Percentiles rank a stretch among this genome's conserved stretches.
These are phyloP conservation scores for Palaemon carinicauda DNA, from an alignment of 1,140 invertebrate species.

Conservation along the genomic window DNA sequence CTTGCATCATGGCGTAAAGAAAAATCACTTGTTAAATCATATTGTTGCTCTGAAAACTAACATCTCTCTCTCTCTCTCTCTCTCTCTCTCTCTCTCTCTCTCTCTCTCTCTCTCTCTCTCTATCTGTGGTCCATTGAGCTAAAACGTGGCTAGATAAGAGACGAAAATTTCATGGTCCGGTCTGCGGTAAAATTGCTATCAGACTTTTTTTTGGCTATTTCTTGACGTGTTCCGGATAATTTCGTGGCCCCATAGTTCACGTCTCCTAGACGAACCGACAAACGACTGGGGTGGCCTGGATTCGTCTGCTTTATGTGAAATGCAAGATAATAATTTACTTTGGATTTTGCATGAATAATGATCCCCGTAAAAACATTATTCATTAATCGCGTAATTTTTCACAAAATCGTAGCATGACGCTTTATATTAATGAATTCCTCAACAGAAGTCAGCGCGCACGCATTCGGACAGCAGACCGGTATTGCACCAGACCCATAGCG, in stretches of 20 bases:
- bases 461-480: constrained; percentile 35
- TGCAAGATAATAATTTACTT: no score
- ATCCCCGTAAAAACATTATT: neutral
- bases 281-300: neutral
- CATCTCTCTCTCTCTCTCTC: no score
- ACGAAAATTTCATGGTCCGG: constrained; percentile 32
- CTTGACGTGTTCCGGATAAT: constrained; percentile 23
- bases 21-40: no score
- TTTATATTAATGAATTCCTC: neutral
- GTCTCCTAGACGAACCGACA: neutral
- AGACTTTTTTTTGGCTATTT: neutral
- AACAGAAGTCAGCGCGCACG: constrained; percentile 10
- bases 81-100: neutral
- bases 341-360: neutral
- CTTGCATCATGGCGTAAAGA: no score
- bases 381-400: neutral
- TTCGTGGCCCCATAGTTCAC: constrained; percentile 41
- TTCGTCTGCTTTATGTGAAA: no score
- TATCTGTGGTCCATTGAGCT: neutral
- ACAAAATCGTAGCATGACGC: no score
- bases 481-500: constrained; percentile 51
- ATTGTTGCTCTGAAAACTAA: no score
- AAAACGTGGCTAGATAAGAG: constrained; percentile 1
- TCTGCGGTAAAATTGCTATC: constrained; percentile 13
- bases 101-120: neutral